Percentiles rank a stretch among this genome's conserved stretches.
These are phyloP conservation scores for Pristis pectinata DNA, from an alignment of 2,797 vertebrate species.

Conservation along the genomic window DNA sequence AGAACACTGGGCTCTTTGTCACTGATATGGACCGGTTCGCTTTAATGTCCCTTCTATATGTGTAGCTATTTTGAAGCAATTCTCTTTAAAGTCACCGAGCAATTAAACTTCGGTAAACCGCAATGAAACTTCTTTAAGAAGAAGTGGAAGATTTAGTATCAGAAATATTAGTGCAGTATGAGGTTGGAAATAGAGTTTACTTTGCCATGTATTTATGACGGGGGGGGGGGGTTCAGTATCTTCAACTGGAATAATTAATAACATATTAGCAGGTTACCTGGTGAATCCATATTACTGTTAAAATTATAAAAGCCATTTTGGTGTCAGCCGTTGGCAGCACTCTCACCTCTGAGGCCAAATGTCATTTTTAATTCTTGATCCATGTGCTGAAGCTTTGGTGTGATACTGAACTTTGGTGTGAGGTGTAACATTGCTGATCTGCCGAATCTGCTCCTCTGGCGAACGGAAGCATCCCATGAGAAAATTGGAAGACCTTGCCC, in stretches of 20 bases:
- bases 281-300: background rate
- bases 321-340: background rate
- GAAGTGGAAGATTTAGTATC: background rate
- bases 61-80: background rate
- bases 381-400: background rate
- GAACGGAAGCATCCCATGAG: background rate
- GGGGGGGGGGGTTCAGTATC: background rate
- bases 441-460: background rate
- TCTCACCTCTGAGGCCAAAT: background rate
- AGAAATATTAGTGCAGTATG: background rate
- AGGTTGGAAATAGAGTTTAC: background rate
- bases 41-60: background rate
- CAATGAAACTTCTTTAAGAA: background rate
- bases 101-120: background rate
- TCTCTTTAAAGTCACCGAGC: no score
- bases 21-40: background rate
- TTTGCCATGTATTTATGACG: background rate
- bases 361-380: no score
- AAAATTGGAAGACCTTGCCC: background rate
- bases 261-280: no score
- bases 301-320: background rate
- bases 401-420: background rate
- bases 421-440: background rate
- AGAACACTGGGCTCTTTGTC: no score
- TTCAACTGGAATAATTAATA: background rate